A percentile compares a stretch with the other conserved stretches of the same genome.
phyloP scores from a whole-genome alignment of 1,140 invertebrate genomes.

The Nylanderia fulva region DNA sequence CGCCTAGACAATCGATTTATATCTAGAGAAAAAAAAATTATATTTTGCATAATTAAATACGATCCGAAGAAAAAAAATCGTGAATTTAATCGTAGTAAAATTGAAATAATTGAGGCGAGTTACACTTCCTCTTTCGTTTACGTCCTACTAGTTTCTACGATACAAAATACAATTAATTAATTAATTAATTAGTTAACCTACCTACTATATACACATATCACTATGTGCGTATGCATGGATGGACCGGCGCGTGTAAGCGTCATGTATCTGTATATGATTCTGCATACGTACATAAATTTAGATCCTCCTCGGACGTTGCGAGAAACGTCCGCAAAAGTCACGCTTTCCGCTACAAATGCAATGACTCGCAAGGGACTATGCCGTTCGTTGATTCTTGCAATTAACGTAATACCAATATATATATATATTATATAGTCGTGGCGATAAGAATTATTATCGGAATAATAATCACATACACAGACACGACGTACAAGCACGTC shows the following conservation, averaged over 20 bases:
- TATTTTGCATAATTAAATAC: not conserved
- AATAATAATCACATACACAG: conserved; percentile 57
- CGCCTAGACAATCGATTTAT: conserved; percentile 13
- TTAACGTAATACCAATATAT: conserved; percentile 14
- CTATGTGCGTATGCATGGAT: conserved; percentile 84
- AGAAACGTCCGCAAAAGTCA: conserved; percentile 49
- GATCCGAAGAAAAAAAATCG: not conserved
- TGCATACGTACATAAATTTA: conserved; percentile 78
- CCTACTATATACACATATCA: conserved; percentile 85
- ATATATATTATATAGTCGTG: too few species aligned
- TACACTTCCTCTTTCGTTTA: conserved; percentile 31
- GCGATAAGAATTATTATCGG: conserved; percentile 11
- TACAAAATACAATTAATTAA: conserved; percentile 84
- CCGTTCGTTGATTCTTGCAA: not conserved
- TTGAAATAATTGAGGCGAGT: conserved; percentile 7
- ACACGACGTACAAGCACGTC: conserved; percentile 43
- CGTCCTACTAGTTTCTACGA: conserved; percentile 78
- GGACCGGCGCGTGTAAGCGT: conserved; percentile 71
- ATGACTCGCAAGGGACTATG: conserved; percentile 8
- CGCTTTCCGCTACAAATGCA: conserved; percentile 23
- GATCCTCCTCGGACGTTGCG: conserved; percentile 49
- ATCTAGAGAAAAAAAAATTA: conserved; percentile 11
- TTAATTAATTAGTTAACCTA: conserved; percentile 86
- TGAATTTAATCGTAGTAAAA: not conserved
- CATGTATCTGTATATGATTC: conserved; percentile 71